Conservation (phyloP, 2,888 invertebrate genomes). For the Torymus auratus region DNA sequence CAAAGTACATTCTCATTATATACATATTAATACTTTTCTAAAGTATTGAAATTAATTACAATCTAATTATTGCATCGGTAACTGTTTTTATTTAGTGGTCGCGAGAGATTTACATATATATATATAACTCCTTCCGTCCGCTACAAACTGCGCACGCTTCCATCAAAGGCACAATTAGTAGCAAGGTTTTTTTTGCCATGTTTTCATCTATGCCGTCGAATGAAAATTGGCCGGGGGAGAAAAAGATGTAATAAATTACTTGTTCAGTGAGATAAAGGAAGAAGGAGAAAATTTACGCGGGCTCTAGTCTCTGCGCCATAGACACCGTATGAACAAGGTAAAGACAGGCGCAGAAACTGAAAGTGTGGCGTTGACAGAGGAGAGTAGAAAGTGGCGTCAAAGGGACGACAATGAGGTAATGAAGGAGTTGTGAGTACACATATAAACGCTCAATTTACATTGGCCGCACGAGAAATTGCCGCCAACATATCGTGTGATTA, state of each 20-base stretch:
- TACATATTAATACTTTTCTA: too few species aligned
- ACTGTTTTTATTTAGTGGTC: too few species aligned
- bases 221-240: conserved; percentile 17
- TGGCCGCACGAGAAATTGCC: not conserved
- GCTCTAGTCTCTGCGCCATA: not conserved
- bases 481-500: not conserved
- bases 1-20: too few species aligned
- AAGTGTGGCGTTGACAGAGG: conserved; percentile 18
- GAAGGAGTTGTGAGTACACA: not conserved
- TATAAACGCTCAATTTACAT: conserved; percentile 37
- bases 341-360: not conserved
- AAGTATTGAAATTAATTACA: too few species aligned
- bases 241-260: conserved; percentile 47
- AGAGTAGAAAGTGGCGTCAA: conserved; percentile 46
- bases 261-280: not conserved
- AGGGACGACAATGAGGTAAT: conserved; percentile 50
- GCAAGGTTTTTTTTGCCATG: not conserved
- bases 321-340: not conserved
- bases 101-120: too few species aligned
- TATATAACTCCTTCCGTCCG: too few species aligned
- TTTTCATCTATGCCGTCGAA: not conserved
- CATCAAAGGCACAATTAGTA: not conserved
- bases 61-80: too few species aligned
- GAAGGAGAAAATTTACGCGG: not conserved
- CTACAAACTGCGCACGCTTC: too few species aligned